These are phyloP conservation scores for Corythornis leucogaster DNA, from an alignment of 2,797 vertebrate species.

Conservation along the genomic window DNA sequence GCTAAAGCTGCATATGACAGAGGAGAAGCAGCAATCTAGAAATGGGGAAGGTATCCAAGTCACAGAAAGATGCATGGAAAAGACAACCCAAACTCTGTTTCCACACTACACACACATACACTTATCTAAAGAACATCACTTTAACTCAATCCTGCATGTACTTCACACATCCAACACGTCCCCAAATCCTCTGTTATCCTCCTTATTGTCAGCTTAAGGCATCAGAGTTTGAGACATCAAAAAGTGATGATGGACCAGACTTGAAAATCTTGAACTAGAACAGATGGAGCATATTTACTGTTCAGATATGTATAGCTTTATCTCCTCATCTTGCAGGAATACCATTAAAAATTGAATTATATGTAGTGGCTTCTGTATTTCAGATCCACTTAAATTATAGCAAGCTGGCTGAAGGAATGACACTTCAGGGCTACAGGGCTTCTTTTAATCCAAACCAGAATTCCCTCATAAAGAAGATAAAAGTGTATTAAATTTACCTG, in stretches of 20 bases:
- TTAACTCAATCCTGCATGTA: neutral
- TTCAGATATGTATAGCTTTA: neutral
- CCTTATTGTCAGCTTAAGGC: neutral
- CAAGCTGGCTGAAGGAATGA: neutral
- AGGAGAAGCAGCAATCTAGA: neutral
- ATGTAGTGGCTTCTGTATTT: constrained; percentile 18
- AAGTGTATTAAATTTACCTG: neutral
- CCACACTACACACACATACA: neutral
- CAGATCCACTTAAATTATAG: neutral
- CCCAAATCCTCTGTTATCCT: neutral
- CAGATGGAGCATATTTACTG: neutral
- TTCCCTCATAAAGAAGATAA: neutral
- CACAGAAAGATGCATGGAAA: neutral
- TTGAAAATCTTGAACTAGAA: neutral
- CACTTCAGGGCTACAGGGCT: neutral
- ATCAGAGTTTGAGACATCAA: neutral
- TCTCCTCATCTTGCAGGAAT: neutral
- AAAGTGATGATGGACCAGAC: neutral
- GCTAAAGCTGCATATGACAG: neutral
- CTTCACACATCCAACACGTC: neutral
- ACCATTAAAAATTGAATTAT: neutral
- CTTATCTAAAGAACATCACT: neutral
- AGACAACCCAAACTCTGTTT: neutral
- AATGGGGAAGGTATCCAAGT: neutral
- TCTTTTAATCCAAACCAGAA: neutral